Percentiles rank a stretch among this genome's conserved stretches.
Evolutionary conservation across 2,113 vertebrate genomes (phyloP).

Genomic region (Illadopsis cleaveri): DNA sequence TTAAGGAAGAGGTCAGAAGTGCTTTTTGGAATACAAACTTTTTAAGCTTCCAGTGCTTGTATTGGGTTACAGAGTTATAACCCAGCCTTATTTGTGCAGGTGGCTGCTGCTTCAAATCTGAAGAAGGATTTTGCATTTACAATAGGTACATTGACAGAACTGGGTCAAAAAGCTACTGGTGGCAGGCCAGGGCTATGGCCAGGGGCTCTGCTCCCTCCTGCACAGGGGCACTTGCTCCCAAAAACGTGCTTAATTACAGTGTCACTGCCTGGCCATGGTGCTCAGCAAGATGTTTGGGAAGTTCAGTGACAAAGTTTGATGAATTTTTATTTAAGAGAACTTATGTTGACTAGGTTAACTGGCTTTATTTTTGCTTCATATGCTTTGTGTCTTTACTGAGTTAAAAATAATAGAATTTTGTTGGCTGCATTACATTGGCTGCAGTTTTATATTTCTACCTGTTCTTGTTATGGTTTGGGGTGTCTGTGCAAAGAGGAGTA

Average conservation of each 20-base stretch:
- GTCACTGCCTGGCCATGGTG: neutral
- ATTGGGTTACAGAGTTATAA: conserved; percentile 77
- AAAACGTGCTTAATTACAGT: neutral
- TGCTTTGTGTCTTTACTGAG: neutral
- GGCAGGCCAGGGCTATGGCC: neutral
- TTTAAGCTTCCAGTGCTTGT: conserved; percentile 69
- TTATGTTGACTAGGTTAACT: neutral
- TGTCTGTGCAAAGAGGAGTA: neutral
- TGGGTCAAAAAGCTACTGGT: conserved; percentile 23
- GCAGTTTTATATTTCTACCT: neutral
- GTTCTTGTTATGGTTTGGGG: neutral
- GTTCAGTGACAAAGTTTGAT: neutral
- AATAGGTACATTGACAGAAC: conserved; percentile 75
- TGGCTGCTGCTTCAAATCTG: conserved; percentile 74
- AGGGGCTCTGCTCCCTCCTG: neutral
- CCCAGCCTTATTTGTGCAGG: conserved; percentile 85
- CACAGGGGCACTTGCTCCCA: neutral
- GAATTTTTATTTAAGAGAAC: neutral
- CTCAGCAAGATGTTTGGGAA: neutral
- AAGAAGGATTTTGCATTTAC: conserved; percentile 71
- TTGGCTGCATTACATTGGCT: accelerated
- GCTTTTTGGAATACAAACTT: conserved; percentile 72
- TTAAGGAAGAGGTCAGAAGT: conserved; percentile 73
- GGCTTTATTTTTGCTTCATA: neutral
- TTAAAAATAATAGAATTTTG: neutral